phyloP scores from a whole-genome alignment of 1,140 invertebrate species.

The Drosophila carrolli region DNA sequence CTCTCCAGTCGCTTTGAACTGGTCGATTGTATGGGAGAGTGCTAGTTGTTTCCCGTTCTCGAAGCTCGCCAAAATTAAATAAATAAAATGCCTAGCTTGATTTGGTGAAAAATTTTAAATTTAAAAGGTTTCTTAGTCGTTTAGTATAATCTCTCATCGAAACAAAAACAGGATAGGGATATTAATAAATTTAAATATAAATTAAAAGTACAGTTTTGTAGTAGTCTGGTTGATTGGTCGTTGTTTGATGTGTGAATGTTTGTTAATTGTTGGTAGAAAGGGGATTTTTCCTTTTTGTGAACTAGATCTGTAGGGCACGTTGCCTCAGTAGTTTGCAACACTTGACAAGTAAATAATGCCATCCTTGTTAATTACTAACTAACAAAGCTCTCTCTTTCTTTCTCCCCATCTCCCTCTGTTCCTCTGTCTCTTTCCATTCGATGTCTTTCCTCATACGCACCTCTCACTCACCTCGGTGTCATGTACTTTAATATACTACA shows the following conservation, averaged over 20 bases:
- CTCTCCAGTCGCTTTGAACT: too few relatives aligned
- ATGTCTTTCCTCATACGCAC: conserved; percentile 1
- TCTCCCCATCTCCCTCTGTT: conserved; percentile 1
- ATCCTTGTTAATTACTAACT: conserved; percentile 6
- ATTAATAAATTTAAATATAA: too few relatives aligned
- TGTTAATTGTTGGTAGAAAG: not conserved
- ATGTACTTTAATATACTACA: not conserved
- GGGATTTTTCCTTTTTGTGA: not conserved
- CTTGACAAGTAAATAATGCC: not conserved
- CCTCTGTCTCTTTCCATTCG: conserved; percentile 16
- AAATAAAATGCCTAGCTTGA: too few relatives aligned
- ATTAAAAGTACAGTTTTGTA: too few relatives aligned
- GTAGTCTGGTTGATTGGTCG: too few relatives aligned
- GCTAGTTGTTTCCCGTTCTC: too few relatives aligned
- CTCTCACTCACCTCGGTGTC: conserved; percentile 2
- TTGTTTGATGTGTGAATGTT: not conserved
- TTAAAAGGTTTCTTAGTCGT: too few relatives aligned
- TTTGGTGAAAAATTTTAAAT: too few relatives aligned
- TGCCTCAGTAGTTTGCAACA: not conserved
- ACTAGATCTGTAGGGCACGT: not conserved
- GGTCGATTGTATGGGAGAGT: too few relatives aligned
- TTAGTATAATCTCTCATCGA: too few relatives aligned
- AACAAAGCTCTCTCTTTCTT: conserved; percentile 13
- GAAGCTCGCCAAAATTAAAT: too few relatives aligned
- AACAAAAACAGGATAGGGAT: too few relatives aligned